These are phyloP conservation scores for human DNA, from an alignment of 2,113 vertebrate genomes.

Conservation along the genomic window DNA sequence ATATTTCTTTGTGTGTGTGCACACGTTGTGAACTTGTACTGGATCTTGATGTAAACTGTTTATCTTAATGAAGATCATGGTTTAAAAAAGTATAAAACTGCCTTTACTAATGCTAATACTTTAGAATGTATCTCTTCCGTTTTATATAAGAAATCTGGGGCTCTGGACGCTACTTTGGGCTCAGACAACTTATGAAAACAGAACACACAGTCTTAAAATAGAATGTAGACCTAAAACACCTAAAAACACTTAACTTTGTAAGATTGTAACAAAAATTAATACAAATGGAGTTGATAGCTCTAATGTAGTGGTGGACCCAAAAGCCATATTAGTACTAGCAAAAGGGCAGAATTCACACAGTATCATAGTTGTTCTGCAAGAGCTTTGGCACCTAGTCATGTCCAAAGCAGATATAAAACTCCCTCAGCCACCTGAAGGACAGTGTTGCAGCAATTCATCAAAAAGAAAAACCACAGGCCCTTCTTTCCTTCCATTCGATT, in stretches of 20 bases:
- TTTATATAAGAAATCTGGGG: background rate
- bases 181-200: constrained; percentile 93
- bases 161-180: background rate
- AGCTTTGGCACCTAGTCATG: background rate
- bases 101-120: background rate
- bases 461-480: constrained; percentile 24
- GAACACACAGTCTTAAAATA: constrained; percentile 95
- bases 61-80: background rate
- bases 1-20: background rate
- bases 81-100: background rate
- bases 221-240: constrained; percentile 93
- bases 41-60: background rate
- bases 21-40: background rate
- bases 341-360: background rate
- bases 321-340: background rate
- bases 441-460: constrained; percentile 5
- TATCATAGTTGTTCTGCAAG: background rate
- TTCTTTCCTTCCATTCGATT: constrained; percentile 80
- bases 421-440: background rate
- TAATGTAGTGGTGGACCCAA: constrained; percentile 89
- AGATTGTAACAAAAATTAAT: constrained; percentile 91
- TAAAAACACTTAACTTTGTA: constrained; percentile 90
- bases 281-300: constrained; percentile 74
- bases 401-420: background rate
- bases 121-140: background rate